Percentiles rank a stretch among this genome's conserved stretches.
phyloP scores from a whole-genome alignment of 2,113 vertebrate species.

The Macrotis lagotis region DNA sequence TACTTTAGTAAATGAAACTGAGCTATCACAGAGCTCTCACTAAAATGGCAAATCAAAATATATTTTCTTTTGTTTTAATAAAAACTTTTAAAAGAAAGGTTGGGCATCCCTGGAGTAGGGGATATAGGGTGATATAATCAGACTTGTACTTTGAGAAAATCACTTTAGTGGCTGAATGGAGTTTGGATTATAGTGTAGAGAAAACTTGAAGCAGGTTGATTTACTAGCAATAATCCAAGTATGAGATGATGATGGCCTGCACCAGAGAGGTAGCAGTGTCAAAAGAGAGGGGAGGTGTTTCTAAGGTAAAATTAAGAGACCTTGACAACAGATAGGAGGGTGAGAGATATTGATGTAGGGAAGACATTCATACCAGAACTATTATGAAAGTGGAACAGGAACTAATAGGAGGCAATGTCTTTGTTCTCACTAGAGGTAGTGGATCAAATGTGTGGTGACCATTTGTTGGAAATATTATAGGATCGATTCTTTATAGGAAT shows the following conservation, averaged over 20 bases:
- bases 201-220: neutral
- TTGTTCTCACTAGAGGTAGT: neutral
- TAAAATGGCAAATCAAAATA: no score
- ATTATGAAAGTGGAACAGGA: neutral
- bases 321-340: neutral
- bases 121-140: no score
- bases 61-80: no score
- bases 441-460: neutral
- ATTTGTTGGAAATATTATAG: neutral
- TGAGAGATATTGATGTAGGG: neutral
- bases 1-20: no score
- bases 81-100: no score
- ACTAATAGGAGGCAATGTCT: neutral
- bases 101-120: no score
- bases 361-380: neutral
- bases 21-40: no score
- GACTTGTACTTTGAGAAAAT: no score
- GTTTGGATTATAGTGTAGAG: neutral
- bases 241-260: neutral
- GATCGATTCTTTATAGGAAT: neutral
- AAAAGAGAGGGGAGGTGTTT: neutral
- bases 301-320: neutral
- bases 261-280: neutral
- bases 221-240: neutral
- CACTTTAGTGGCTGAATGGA: neutral